Evolutionary conservation across 2,797 vertebrate species (phyloP), one percentile per base, ranked within the genome.

Genomic region (Sebastes baramenuke): DNA sequence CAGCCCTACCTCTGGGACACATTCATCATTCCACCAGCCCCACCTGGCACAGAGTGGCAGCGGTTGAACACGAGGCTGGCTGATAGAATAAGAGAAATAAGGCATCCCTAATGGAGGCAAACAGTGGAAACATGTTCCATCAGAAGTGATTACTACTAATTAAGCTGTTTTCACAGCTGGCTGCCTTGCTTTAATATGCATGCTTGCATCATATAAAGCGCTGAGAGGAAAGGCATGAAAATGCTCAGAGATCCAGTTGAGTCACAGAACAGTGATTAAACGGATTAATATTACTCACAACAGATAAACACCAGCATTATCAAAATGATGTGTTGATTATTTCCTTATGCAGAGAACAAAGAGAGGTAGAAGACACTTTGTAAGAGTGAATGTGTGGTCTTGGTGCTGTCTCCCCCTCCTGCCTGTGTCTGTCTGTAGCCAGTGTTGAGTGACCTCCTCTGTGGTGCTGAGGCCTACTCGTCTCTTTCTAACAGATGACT

Each of bases 131-230:
- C 94, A 90, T 93, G 94, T 94, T 95, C 90, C 93, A 94, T 95
- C 94, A 94, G 92, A 95, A 94, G 92, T 93, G 92, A 96, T 96
- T 95, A 95, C 88, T 83, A 88, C 93, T 94, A 96, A 96, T 96
- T 96, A 96, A 95, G 94, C 91, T 89, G 90, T 93, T 95, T 95
- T 95, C 93, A 95, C 93, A 95, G 94, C 93, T 94, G 92, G 93
- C 92, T 94, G 92, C 94, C 77, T 93, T 92, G 89, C 91, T 91
- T 95, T 95, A 93, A 92, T 92, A 93, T 94, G 94, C 89, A 90
- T 77, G 84, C 89, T 91, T 90, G 89, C 82, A 88, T 92, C 90
- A 89, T 89, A 82, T 78, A 77, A 91, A 88, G 84, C 78, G 80
- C 85, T 75, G 73, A 79, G 73, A 88, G 77, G 87, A 89, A 90